Evolutionary conservation across 1,140 invertebrate species (phyloP).

Genomic region (Acyrthosiphon pisum): DNA sequence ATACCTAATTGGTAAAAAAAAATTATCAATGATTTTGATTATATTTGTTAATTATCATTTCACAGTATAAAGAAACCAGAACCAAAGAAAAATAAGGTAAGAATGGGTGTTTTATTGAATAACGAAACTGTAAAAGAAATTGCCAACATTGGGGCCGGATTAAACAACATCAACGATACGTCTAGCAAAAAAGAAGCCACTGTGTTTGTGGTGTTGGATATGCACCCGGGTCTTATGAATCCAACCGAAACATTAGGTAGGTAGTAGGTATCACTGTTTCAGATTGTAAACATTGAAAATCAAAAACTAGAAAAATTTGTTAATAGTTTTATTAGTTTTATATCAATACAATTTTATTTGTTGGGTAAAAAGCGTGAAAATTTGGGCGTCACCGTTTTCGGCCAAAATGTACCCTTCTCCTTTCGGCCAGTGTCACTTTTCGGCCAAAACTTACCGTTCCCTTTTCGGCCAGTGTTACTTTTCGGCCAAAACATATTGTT

Average conservation of each 20-base stretch:
- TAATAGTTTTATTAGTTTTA: no score
- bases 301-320: no score
- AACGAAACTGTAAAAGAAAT: constrained; percentile 54
- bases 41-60: not conserved
- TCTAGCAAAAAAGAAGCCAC: constrained; percentile 64
- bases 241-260: constrained; percentile 71
- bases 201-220: constrained; percentile 71
- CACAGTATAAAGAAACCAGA: constrained; percentile 31
- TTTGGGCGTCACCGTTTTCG: no score
- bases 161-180: constrained; percentile 39
- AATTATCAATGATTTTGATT: not conserved
- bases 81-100: constrained; percentile 44
- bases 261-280: not conserved
- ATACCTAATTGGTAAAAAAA: not conserved
- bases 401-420: no score
- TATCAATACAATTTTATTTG: no score
- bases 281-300: no score
- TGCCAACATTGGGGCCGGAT: constrained; percentile 29
- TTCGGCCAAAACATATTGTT: no score
- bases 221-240: constrained; percentile 74
- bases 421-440: no score
- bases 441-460: no score
- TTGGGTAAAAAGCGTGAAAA: no score
- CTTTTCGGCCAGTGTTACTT: no score
- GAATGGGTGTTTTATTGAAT: constrained; percentile 51